These are phyloP conservation scores for Abrostola tripartita DNA, from an alignment of 2,888 invertebrate genomes.

Conservation along the genomic window DNA sequence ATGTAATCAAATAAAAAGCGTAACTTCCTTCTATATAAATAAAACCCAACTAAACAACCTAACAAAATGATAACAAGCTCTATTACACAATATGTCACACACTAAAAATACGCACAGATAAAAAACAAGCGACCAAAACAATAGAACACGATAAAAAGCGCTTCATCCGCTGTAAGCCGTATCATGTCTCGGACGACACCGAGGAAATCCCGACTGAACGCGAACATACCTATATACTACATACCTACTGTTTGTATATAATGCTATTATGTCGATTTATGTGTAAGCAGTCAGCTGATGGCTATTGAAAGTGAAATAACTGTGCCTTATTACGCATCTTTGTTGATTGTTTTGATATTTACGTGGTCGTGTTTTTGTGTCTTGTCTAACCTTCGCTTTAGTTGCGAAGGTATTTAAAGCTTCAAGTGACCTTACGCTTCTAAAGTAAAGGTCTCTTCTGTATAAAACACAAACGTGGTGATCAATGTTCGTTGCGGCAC, in stretches of 20 bases:
- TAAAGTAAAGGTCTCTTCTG: no score
- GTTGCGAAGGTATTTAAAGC: background rate
- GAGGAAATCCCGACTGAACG: constrained; percentile 77
- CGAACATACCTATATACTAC: constrained; percentile 63
- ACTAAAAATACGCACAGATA: constrained; percentile 21
- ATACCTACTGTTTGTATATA: constrained; percentile 68
- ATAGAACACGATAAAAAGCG: constrained; percentile 61
- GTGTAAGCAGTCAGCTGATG: constrained; percentile 80
- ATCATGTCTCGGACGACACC: constrained; percentile 74
- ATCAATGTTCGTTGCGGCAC: no score
- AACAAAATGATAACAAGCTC: background rate
- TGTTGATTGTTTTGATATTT: constrained; percentile 8
- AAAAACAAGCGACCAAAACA: constrained; percentile 34
- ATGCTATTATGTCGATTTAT: constrained; percentile 76
- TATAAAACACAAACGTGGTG: no score
- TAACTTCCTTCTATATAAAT: background rate
- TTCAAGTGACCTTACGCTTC: no score
- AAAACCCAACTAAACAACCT: background rate
- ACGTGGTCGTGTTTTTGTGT: background rate
- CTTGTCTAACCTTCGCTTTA: background rate
- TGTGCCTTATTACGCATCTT: constrained; percentile 49
- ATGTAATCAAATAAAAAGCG: no score
- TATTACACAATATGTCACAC: background rate
- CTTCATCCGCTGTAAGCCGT: constrained; percentile 66
- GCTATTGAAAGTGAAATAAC: constrained; percentile 69